These are phyloP conservation scores for Platyrinchus mystaceus DNA, from an alignment of 2,797 vertebrate genomes.

Conservation along the genomic window DNA sequence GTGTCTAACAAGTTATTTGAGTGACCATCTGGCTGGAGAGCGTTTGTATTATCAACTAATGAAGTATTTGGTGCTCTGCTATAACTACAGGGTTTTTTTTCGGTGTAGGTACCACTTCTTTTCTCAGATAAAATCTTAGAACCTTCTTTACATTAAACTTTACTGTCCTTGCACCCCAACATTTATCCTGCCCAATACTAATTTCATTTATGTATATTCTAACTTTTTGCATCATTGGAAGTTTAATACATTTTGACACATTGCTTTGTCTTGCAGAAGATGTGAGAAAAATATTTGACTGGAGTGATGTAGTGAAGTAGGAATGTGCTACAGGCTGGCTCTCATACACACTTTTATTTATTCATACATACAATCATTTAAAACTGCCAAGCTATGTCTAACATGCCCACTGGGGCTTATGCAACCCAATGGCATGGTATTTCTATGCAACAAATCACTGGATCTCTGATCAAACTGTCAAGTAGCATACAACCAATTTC, in stretches of 20 bases:
- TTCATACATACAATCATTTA: rapidly evolving
- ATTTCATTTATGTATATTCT: neutral
- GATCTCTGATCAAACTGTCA: neutral
- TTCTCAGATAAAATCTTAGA: neutral
- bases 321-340: neutral
- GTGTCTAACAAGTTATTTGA: neutral
- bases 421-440: neutral
- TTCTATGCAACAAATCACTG: neutral
- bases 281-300: neutral
- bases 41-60: neutral
- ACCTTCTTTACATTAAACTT: neutral
- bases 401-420: neutral
- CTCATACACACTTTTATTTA: neutral
- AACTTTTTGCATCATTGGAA: neutral
- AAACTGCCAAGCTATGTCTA: neutral
- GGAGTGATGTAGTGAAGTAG: neutral
- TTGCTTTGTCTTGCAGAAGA: neutral
- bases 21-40: neutral
- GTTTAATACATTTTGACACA: neutral
- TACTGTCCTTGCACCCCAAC: neutral
- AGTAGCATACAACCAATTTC: neutral
- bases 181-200: neutral
- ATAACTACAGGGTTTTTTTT: neutral
- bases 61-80: neutral
- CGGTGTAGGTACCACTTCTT: neutral